Percentiles rank a stretch among this genome's conserved stretches.
Evolutionary conservation across 1,140 invertebrate genomes (phyloP).

Genomic region (Zaprionus capensis): DNA sequence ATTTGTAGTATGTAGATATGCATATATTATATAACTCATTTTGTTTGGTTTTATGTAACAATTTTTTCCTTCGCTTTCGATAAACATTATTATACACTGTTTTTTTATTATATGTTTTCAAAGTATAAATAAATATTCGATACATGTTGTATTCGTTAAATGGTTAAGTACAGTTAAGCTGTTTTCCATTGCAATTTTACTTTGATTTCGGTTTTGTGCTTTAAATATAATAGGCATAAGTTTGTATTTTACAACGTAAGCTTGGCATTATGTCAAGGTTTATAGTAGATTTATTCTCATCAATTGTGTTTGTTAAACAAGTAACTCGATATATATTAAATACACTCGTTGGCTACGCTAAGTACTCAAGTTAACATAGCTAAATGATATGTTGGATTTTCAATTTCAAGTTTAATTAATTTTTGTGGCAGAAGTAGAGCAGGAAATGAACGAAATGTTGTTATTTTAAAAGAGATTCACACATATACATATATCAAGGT

Average conservation of each 20-base stretch:
- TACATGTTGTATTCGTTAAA: slow-evolving; percentile 30
- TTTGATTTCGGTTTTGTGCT: slow-evolving; percentile 26
- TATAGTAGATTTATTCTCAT: background rate
- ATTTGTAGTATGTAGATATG: slow-evolving; percentile 30
- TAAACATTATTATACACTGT: slow-evolving; percentile 53
- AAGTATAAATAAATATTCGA: slow-evolving; percentile 36
- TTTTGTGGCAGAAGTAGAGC: slow-evolving; percentile 11
- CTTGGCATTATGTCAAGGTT: slow-evolving; percentile 30
- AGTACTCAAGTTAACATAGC: slow-evolving; percentile 19
- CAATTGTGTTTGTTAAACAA: slow-evolving; percentile 40
- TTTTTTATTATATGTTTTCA: background rate
- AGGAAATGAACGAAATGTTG: slow-evolving; percentile 9
- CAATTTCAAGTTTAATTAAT: slow-evolving; percentile 7
- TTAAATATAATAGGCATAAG: slow-evolving; percentile 9
- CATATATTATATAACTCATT: slow-evolving; percentile 34
- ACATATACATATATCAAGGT: background rate
- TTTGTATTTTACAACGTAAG: slow-evolving; percentile 29
- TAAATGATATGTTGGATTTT: slow-evolving; percentile 66
- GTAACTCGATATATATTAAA: slow-evolving; percentile 44
- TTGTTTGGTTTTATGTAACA: slow-evolving; percentile 38
- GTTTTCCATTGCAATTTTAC: slow-evolving; percentile 8
- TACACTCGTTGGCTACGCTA: slow-evolving; percentile 31
- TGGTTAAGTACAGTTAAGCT: slow-evolving; percentile 40
- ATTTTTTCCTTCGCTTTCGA: slow-evolving; percentile 18
- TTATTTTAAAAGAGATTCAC: slow-evolving; percentile 5